Evolutionary conservation across 2,113 vertebrate genomes (phyloP).

Genomic region (Callionymus lyra): DNA sequence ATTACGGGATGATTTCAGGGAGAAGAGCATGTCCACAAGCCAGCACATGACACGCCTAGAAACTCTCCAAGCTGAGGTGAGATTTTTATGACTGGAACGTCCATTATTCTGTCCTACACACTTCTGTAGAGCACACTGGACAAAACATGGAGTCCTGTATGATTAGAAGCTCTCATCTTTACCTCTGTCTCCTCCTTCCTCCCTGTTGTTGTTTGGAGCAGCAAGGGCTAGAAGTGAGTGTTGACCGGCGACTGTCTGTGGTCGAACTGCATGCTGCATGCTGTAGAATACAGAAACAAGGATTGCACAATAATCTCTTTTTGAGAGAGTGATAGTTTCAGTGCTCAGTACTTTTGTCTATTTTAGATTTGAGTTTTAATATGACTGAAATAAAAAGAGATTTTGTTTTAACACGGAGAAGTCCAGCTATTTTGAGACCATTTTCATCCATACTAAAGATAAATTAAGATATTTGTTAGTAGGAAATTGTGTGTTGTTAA

Average conservation of each 20-base stretch:
- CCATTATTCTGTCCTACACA: too few species aligned
- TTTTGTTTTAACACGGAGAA: too few species aligned
- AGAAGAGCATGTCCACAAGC: conserved; percentile 86
- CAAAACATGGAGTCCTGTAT: too few species aligned
- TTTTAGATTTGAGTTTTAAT: too few species aligned
- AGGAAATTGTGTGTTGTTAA: too few species aligned
- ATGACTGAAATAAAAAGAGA: too few species aligned
- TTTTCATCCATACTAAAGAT: too few species aligned
- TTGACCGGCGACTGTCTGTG: conserved; percentile 1
- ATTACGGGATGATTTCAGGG: conserved; percentile 88
- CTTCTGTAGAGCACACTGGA: neutral
- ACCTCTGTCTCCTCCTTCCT: conserved; percentile 5
- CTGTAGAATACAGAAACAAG: conserved; percentile 21
- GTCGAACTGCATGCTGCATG: conserved; percentile 55
- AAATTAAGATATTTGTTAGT: too few species aligned
- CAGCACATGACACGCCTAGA: conserved; percentile 91
- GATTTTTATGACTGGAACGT: conserved; percentile 10
- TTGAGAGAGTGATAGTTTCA: too few species aligned
- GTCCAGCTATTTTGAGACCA: too few species aligned
- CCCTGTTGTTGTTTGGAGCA: conserved; percentile 70
- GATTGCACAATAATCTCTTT: conserved; percentile 10
- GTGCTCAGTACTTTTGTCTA: too few species aligned
- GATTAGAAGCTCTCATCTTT: neutral
- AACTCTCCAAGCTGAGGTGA: conserved; percentile 90
- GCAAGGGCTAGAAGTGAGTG: conserved; percentile 99